Conservation (phyloP, 2,113 vertebrate genomes). For the human (Homo sapiens) region GRCh38 chr20:48645501-48646000, state of each 20-base stretch:
- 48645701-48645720: fast-evolving
- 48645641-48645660: fast-evolving
- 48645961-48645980: slow-evolving; percentile 88
- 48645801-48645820: background rate
- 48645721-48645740: fast-evolving
- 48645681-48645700: background rate
- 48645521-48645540: background rate
- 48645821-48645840: fast-evolving
- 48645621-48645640: background rate
- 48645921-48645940: slow-evolving; percentile 94
- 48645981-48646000: slow-evolving; percentile 86
- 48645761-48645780: background rate
- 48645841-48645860: slow-evolving; percentile 94
- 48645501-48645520: background rate
- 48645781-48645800: fast-evolving
- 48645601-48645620: fast-evolving
- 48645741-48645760: background rate
- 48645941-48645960: slow-evolving; percentile 93
- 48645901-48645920: slow-evolving; percentile 97
- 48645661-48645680: fast-evolving
- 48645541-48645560: no score
- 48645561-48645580: background rate
- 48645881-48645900: slow-evolving; percentile 99
- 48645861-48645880: slow-evolving; percentile 98
- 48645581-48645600: fast-evolving